Conservation (phyloP, 2,888 invertebrate genomes). For the Cryptocheilus praepositus region DNA sequence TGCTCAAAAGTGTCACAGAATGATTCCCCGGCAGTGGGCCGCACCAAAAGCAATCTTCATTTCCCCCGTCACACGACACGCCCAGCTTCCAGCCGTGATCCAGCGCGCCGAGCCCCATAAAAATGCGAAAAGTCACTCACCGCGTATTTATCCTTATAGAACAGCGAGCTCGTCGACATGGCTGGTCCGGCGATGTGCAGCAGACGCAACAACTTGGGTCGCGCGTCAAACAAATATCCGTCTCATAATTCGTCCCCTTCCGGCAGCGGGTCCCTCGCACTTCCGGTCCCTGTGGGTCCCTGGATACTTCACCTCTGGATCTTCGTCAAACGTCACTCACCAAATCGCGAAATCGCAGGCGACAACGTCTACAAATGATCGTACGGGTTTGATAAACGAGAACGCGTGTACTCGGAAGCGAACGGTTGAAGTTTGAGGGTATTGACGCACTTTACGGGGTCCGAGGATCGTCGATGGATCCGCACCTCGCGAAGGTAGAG, state of each 20-base stretch:
- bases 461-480: conserved; percentile 6
- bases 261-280: not conserved
- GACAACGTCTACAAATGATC: too few relatives aligned
- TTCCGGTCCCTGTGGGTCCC: not conserved
- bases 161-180: conserved; percentile 72
- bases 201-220: not conserved
- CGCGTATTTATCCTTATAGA: conserved; percentile 72
- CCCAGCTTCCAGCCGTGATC: too few relatives aligned
- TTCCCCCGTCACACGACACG: too few relatives aligned
- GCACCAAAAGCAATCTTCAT: too few relatives aligned
- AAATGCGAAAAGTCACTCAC: conserved; percentile 55
- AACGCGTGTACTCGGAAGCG: too few relatives aligned
- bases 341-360: too few relatives aligned
- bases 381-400: too few relatives aligned
- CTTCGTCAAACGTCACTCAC: too few relatives aligned
- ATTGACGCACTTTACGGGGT: not conserved
- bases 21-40: too few relatives aligned
- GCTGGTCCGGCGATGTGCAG: conserved; percentile 9
- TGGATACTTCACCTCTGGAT: not conserved
- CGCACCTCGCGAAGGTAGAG: not conserved
- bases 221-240: conserved; percentile 16
- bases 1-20: too few relatives aligned
- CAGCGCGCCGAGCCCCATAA: too few relatives aligned
- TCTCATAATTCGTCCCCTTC: conserved; percentile 35
- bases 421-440: too few relatives aligned